Conservation (phyloP, 2,797 vertebrate species). For the Eulemur mongoz region DNA sequence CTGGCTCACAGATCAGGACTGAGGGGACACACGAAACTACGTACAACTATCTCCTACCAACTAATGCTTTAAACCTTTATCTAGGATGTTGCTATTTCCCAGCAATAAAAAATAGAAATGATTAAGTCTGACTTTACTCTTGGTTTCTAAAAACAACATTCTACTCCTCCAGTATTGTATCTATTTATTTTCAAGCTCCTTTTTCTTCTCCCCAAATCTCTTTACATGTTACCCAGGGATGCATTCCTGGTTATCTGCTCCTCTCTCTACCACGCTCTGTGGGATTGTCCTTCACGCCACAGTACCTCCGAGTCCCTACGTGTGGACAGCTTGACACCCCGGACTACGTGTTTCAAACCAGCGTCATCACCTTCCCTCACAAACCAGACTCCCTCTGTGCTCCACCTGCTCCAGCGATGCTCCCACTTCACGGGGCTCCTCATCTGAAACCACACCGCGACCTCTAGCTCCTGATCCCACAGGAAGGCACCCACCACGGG, state of each 20-base stretch:
- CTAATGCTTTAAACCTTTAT: not conserved
- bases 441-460: accelerated
- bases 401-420: not conserved
- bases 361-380: not conserved
- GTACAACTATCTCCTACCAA: not conserved
- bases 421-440: not conserved
- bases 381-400: not conserved
- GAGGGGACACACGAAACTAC: not conserved
- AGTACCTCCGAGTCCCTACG: not conserved
- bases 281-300: not conserved
- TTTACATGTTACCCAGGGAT: not conserved
- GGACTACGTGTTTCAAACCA: not conserved
- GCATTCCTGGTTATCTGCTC: not conserved
- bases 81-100: not conserved
- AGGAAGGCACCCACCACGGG: not conserved
- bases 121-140: not conserved
- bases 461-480: accelerated
- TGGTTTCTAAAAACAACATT: not conserved
- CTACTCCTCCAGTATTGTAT: not conserved
- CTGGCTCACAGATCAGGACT: not conserved
- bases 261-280: not conserved
- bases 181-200: not conserved
- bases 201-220: not conserved
- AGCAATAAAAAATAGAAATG: not conserved
- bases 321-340: not conserved